Base-by-base conservation (phyloP, 2,797 vertebrate genomes). In the Eutrigla gurnardus region DNA sequence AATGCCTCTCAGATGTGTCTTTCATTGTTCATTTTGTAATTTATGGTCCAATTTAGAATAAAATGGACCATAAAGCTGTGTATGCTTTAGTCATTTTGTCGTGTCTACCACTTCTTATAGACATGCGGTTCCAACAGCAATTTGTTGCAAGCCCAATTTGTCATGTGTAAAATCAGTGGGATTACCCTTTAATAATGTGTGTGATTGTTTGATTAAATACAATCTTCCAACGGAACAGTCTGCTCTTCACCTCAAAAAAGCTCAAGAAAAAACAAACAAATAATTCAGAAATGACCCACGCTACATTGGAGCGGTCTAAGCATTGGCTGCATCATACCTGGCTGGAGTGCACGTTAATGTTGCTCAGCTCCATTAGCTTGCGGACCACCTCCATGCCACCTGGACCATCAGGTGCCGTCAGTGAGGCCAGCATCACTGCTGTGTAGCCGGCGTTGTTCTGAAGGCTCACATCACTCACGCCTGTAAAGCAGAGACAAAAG, bases 401-500 rank as follows among this genome's bases (percentile, higher is more conserved):
- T 0, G 92, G 92, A 0, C 93, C 94, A 59, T 97, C 96, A 0
- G 97, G 94, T 0, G 94, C 91, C 0, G 96, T 96, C 78, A 99
- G 91, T 0, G 96, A 95, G 3, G 96, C 97, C 84, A 99, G 93
- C 98, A 98, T 99, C 84, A 97, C 95, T 0, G 97, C 93, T 0
- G 97, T 99, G 86, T 98, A 99, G 18, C 98, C 97, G 0, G 97
- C 96, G 0, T 95, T 96, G 92, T 99, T 99, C 93, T 97, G 96
- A 78, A 95, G 89, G 89, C 98, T 93, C 73, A 96, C 94, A 1
- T 95, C 88, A 78, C 95, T 97, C 80, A 95, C 85, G 0, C 96
- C 98, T 98, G 88, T 6, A 25, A 49, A 15, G 7, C 33, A 55
- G 49, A 46, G 3, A 15, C 7, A 36, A 7, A 32, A 45, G 1